Evolutionary conservation across 2,888 invertebrate species (phyloP).

Genomic region (Ennomos fuscantarius): DNA sequence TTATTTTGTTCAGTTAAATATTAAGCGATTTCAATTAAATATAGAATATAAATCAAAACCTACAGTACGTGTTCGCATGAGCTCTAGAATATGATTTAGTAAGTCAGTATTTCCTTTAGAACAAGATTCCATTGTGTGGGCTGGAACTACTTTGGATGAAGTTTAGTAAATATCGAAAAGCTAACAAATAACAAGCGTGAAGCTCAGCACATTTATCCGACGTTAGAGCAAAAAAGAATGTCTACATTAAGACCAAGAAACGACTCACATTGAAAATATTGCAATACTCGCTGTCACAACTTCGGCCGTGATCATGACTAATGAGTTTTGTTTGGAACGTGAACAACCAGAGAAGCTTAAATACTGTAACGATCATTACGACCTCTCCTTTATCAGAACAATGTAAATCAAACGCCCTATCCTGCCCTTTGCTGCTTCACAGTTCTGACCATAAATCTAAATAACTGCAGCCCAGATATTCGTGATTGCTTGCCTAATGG

Average conservation of each 20-base stretch:
- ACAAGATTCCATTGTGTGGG: constrained; percentile 11
- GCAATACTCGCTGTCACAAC: constrained; percentile 16
- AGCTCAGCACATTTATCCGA: constrained; percentile 9
- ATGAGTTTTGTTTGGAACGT: constrained; percentile 8
- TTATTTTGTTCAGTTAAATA: constrained; percentile 1
- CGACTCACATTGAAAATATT: constrained; percentile 9
- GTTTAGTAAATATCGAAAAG: constrained; percentile 17
- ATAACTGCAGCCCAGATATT: constrained; percentile 25
- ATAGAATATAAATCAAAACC: no score
- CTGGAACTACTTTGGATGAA: constrained; percentile 5
- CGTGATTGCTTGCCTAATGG: constrained; percentile 27
- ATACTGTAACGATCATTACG: constrained; percentile 28
- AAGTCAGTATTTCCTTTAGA: constrained; percentile 5
- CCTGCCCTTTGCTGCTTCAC: constrained; percentile 28
- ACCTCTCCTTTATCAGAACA: constrained; percentile 24
- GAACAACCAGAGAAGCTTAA: constrained; percentile 15
- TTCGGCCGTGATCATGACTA: not conserved
- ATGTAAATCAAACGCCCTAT: constrained; percentile 32
- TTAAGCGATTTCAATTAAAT: constrained; percentile 8
- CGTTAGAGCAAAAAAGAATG: constrained; percentile 5
- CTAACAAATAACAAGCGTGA: constrained; percentile 14
- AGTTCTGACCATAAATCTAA: constrained; percentile 22
- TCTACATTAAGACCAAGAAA: constrained; percentile 6
- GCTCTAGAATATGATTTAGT: not conserved
- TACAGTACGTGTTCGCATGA: not conserved